A percentile compares a stretch with the other conserved stretches of the same genome.
These are phyloP conservation scores for Thamnophis sirtalis DNA, from an alignment of 2,113 vertebrate species.

Conservation along the genomic window DNA sequence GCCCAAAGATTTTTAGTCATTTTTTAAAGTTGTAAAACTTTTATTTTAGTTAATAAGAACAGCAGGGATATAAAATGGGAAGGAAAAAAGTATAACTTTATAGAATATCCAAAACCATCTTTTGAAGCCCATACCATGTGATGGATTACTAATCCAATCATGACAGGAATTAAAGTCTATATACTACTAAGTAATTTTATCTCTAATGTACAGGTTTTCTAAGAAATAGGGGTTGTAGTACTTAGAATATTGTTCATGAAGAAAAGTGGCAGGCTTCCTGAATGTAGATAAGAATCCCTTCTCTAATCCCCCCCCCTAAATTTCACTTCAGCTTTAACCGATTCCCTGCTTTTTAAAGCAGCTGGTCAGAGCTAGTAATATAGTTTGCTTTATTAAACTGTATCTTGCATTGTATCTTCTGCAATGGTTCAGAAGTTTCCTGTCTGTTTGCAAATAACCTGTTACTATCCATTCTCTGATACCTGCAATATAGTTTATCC, in stretches of 20 bases:
- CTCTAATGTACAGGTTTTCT: background rate
- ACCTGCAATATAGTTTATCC: background rate
- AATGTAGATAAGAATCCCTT: background rate
- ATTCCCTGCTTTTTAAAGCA: background rate
- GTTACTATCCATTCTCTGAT: background rate
- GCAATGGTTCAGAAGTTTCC: background rate
- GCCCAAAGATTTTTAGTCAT: background rate
- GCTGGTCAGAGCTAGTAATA: background rate
- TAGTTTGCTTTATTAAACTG: background rate
- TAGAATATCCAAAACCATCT: background rate
- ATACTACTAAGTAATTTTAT: background rate
- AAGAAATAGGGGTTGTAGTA: background rate
- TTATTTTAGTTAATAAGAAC: background rate
- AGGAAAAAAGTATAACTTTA: background rate
- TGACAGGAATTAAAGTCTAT: background rate
- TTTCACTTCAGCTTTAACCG: background rate
- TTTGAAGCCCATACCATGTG: constrained; percentile 5
- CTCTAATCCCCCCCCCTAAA: too few relatives aligned
- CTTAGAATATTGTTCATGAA: background rate
- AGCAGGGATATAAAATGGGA: background rate
- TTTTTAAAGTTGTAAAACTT: background rate
- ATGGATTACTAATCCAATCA: background rate
- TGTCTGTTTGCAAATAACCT: background rate
- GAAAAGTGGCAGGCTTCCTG: background rate
- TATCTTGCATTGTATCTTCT: background rate